phyloP scores from a whole-genome alignment of 2,888 invertebrate genomes.

The Aleiodes alternator region DNA sequence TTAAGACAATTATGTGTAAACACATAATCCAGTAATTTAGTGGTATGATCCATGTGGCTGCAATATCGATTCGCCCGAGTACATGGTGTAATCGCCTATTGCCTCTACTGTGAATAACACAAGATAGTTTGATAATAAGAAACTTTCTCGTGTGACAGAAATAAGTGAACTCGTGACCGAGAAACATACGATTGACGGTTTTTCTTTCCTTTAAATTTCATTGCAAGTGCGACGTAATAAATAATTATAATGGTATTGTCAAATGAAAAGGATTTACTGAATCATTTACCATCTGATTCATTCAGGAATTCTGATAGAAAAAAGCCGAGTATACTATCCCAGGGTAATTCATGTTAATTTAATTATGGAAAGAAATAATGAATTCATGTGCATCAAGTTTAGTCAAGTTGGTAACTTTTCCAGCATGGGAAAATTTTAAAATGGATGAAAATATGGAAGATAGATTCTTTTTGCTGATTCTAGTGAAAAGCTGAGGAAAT shows the following conservation, averaged over 20 bases:
- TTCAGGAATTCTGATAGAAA: constrained; percentile 65
- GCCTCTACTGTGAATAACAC: too few species aligned
- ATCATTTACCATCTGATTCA: constrained; percentile 51
- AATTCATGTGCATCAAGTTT: too few species aligned
- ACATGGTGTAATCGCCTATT: too few species aligned
- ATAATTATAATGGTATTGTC: constrained; percentile 60
- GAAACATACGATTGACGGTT: background rate
- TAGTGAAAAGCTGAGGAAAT: too few species aligned
- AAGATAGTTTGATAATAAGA: background rate
- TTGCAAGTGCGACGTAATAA: background rate
- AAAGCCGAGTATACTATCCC: constrained; percentile 55
- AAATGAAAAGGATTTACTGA: constrained; percentile 59
- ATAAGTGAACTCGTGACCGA: too few species aligned
- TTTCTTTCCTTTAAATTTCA: background rate
- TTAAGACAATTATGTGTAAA: too few species aligned
- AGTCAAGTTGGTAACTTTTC: background rate
- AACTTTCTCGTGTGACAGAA: constrained; percentile 2
- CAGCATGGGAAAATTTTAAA: too few species aligned
- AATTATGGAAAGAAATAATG: background rate
- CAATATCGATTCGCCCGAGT: too few species aligned
- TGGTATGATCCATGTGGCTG: too few species aligned
- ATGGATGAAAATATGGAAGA: too few species aligned
- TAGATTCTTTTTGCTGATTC: too few species aligned
- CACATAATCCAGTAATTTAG: too few species aligned
- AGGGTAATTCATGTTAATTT: constrained; percentile 57